Evolutionary conservation across 2,888 invertebrate species (phyloP).

Genomic region (Cryptocheilus praepositus): DNA sequence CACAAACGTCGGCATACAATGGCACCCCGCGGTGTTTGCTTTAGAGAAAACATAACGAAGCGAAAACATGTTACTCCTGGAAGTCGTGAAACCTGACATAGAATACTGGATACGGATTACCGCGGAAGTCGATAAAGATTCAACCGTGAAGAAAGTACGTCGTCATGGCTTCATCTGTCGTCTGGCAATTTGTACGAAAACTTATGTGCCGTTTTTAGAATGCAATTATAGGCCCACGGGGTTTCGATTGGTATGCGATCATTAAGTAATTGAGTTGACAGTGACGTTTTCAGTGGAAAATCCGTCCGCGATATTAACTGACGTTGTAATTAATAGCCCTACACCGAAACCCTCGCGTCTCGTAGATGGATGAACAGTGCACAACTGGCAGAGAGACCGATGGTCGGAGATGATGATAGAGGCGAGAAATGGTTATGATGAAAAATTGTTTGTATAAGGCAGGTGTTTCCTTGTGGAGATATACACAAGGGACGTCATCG

Average conservation of each 20-base stretch:
- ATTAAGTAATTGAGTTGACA: too few species aligned
- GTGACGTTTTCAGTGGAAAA: background rate
- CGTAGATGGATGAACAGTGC: slow-evolving; percentile 32
- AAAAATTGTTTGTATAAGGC: slow-evolving; percentile 62
- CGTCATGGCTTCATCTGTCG: background rate
- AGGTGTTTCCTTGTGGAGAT: slow-evolving; percentile 58
- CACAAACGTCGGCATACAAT: slow-evolving; percentile 67
- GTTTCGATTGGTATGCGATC: too few species aligned
- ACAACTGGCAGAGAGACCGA: slow-evolving; percentile 22
- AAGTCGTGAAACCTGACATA: slow-evolving; percentile 55
- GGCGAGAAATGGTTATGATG: slow-evolving; percentile 52
- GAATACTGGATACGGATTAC: slow-evolving; percentile 65
- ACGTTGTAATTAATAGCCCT: slow-evolving; percentile 30
- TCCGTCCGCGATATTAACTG: slow-evolving; percentile 8
- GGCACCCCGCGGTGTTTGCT: slow-evolving; percentile 47
- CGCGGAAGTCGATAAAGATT: slow-evolving; percentile 39
- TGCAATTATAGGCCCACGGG: too few species aligned
- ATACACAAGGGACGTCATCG: slow-evolving; percentile 32
- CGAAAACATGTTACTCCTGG: slow-evolving; percentile 58
- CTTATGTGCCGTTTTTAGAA: too few species aligned
- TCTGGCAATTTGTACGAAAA: background rate
- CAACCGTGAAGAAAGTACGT: slow-evolving; percentile 13
- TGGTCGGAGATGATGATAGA: slow-evolving; percentile 37
- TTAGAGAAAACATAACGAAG: slow-evolving; percentile 46
- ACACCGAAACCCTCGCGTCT: slow-evolving; percentile 21